Base-by-base conservation (phyloP, 1,140 invertebrate species). In the Neodiprion pinetum region DNA sequence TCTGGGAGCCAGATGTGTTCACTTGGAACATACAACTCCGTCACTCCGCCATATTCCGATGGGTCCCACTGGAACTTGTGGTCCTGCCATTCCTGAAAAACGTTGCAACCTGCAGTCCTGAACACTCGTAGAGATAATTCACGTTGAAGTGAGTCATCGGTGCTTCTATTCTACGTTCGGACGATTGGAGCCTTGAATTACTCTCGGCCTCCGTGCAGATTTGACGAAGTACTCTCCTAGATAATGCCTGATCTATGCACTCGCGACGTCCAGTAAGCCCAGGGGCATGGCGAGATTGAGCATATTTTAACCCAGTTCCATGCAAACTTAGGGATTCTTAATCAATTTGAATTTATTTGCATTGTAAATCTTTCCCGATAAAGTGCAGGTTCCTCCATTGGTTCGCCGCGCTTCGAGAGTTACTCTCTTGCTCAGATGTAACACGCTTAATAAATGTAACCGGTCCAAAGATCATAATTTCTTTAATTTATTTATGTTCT, bases 11-110 rank as follows among this genome's bases (percentile, higher is more conserved):
- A 97, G 82, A 97, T 97, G 84, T 97, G 95, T 88, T 97, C 96
- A 9, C 95, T 96, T 12, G 96, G 96, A 67, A 97, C 96, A 86
- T 97, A 97, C 61, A 97, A 91, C 86, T 97, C 96, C 7, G 93
- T 96, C 48, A 99, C 96, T 9, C 97, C 97, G 0, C 97, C 98
- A 86, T 99, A 99, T 83, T 99, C 97, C 66, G 91, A 88, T 1
- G 97, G 97, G 88, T 99, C 95, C 98, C 98, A 99, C 84, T 93
- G 93, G 85, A 99, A 96, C 90, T 99, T 99, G 90, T 98, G 96
- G 90, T 99, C 98, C 79, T 95, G 93, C 97, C 97, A 99, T 91
- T 96, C 95, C 95, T 96, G 84, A 21, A 88, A 83, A 17, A 67
- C 67, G 72, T 48, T 28, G 12, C n/a, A 71, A 7, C 21, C 14